phyloP scores from a whole-genome alignment of 2,113 vertebrate genomes.

The Channa argus region DNA sequence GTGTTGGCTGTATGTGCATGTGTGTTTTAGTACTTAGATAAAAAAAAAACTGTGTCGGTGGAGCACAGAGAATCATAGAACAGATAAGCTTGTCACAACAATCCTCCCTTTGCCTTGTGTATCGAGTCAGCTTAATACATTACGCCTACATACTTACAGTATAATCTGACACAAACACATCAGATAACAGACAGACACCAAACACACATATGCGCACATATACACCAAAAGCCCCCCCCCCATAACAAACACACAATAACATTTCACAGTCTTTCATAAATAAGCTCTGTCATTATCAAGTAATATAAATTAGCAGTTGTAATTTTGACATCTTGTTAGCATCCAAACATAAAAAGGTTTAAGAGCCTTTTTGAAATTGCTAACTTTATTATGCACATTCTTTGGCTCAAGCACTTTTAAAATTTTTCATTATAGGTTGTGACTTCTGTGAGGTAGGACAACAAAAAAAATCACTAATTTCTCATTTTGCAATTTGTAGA shows the following conservation, averaged over 20 bases:
- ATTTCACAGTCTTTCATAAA: no score
- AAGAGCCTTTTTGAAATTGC: no score
- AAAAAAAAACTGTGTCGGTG: conserved; percentile 22
- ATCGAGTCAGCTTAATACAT: conserved; percentile 43
- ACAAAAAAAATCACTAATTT: no score
- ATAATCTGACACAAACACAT: conserved; percentile 46
- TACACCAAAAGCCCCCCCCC: background rate
- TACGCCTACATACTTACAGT: background rate
- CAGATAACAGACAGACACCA: conserved; percentile 16
- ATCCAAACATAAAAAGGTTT: no score
- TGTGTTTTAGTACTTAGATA: conserved; percentile 3
- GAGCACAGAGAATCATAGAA: conserved; percentile 21
- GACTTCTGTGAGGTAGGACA: no score
- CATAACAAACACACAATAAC: conserved; percentile 1
- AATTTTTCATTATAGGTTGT: no score
- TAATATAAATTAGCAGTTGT: no score
- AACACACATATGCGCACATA: background rate
- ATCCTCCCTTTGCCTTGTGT: conserved; percentile 37
- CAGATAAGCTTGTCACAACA: conserved; percentile 53
- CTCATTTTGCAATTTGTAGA: no score
- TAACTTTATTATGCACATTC: no score
- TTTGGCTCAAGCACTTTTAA: no score
- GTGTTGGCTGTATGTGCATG: background rate
- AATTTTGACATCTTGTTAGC: no score
- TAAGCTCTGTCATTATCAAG: background rate